Evolutionary conservation across 2,888 invertebrate species (phyloP).

Genomic region (Geophilus truncorum): DNA sequence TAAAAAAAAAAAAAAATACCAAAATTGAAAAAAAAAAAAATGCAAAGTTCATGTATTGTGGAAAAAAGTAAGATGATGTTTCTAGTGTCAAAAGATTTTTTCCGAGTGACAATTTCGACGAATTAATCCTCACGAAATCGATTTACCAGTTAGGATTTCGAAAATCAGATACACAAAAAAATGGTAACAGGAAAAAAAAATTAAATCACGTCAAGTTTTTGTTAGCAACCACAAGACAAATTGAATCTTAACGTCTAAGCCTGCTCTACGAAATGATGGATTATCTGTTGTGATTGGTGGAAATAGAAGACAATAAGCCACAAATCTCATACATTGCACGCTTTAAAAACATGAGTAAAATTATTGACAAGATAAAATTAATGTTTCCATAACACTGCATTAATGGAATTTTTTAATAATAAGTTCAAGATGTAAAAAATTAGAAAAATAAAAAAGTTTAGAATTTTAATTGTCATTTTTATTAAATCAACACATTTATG

Average conservation of each 20-base stretch:
- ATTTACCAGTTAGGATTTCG: not conserved
- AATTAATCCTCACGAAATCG: not conserved
- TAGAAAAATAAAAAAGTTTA: too few relatives aligned
- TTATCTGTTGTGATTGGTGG: not conserved
- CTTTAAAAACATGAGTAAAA: not conserved
- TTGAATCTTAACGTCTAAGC: not conserved
- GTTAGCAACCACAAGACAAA: not conserved
- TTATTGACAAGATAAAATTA: too few relatives aligned
- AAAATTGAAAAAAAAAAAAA: not conserved
- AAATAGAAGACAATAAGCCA: not conserved
- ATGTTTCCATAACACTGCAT: too few relatives aligned
- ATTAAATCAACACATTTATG: too few relatives aligned
- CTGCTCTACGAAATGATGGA: not conserved
- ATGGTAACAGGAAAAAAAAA: not conserved
- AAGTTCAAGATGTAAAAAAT: too few relatives aligned
- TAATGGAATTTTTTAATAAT: too few relatives aligned
- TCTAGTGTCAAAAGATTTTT: not conserved
- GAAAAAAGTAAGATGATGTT: not conserved
- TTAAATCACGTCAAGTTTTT: not conserved
- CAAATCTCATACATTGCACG: not conserved
- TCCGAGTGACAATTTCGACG: not conserved
- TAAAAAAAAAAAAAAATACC: too few relatives aligned
- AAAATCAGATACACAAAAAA: not conserved
- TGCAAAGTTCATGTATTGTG: not conserved
- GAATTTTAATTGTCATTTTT: too few relatives aligned